These are phyloP conservation scores for Zoanthus solanderi DNA, from an alignment of 92 coral and sea anemone species.

Conservation along the genomic window DNA sequence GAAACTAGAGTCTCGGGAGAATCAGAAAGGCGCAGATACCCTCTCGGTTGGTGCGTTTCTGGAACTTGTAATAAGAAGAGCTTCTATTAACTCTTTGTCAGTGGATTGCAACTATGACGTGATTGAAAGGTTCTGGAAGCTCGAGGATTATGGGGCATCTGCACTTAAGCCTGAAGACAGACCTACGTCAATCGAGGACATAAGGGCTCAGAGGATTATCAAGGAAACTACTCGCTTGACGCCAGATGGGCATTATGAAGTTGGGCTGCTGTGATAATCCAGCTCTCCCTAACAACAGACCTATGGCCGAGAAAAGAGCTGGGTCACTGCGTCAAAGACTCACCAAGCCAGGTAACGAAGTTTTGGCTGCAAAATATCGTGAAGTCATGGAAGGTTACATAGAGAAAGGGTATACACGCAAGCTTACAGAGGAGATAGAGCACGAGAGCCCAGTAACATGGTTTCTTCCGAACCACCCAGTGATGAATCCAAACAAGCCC, in stretches of 20 bases:
- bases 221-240: slow-evolving; percentile 45
- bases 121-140: no score
- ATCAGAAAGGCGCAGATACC: slow-evolving; percentile 56
- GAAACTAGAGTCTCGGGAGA: slow-evolving; percentile 60
- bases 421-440: slow-evolving; percentile 50
- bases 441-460: slow-evolving; percentile 37
- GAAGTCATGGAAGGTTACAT: slow-evolving; percentile 62
- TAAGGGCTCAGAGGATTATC: slow-evolving; percentile 11
- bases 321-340: slow-evolving; percentile 50
- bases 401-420: slow-evolving; percentile 58
- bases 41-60: slow-evolving; percentile 71
- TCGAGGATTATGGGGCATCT: no score
- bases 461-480: slow-evolving; percentile 68
- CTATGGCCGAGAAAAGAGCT: slow-evolving; percentile 37
- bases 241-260: slow-evolving; percentile 57
- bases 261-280: slow-evolving; percentile 55
- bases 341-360: slow-evolving; percentile 41
- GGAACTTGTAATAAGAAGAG: slow-evolving; percentile 36
- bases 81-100: slow-evolving; percentile 47
- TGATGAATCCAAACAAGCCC: slow-evolving; percentile 64
- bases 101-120: no score
- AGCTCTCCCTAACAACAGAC: slow-evolving; percentile 41
- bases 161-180: no score
- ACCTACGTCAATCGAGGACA: no score
- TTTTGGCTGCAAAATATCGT: slow-evolving; percentile 46